Conservation (phyloP, 1,140 invertebrate genomes). For the Zaprionus vittiger region DNA sequence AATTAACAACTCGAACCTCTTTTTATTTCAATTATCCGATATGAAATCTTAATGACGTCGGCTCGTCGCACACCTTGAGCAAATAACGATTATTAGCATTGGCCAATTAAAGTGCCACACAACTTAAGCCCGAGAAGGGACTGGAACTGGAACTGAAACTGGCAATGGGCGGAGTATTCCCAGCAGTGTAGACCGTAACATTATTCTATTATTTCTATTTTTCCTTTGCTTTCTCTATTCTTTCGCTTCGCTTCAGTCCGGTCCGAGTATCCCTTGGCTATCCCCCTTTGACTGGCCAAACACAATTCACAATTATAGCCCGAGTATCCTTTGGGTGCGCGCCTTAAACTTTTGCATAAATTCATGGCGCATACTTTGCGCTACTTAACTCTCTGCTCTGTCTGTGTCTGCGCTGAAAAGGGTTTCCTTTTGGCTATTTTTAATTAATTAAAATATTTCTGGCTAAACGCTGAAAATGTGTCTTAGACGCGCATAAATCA, state of each 20-base stretch:
- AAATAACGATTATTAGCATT: slow-evolving; percentile 30
- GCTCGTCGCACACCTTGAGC: background rate
- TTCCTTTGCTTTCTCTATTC: slow-evolving; percentile 1
- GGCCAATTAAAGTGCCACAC: slow-evolving; percentile 67
- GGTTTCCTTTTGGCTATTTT: slow-evolving; percentile 57
- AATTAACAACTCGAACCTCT: background rate
- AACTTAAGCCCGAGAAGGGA: slow-evolving; percentile 31
- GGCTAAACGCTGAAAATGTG: slow-evolving; percentile 32
- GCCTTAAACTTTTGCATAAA: slow-evolving; percentile 48
- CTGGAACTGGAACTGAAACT: background rate
- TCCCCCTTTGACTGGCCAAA: slow-evolving; percentile 1
- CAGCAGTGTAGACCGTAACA: slow-evolving; percentile 34
- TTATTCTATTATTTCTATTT: slow-evolving; percentile 44
- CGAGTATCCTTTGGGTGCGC: slow-evolving; percentile 17
- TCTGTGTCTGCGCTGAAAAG: slow-evolving; percentile 40
- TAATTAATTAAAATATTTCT: slow-evolving; percentile 75
- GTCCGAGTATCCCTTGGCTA: background rate
- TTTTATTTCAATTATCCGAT: slow-evolving; percentile 23
- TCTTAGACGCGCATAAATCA: slow-evolving; percentile 33
- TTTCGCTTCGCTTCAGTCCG: background rate
- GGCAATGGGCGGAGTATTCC: slow-evolving; percentile 30
- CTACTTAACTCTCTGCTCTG: slow-evolving; percentile 52
- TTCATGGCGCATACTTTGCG: slow-evolving; percentile 62
- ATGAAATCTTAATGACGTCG: slow-evolving; percentile 25
- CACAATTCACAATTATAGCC: slow-evolving; percentile 41